These are phyloP conservation scores for Pseudorasbora parva DNA, from an alignment of 2,113 vertebrate genomes.

Conservation along the genomic window DNA sequence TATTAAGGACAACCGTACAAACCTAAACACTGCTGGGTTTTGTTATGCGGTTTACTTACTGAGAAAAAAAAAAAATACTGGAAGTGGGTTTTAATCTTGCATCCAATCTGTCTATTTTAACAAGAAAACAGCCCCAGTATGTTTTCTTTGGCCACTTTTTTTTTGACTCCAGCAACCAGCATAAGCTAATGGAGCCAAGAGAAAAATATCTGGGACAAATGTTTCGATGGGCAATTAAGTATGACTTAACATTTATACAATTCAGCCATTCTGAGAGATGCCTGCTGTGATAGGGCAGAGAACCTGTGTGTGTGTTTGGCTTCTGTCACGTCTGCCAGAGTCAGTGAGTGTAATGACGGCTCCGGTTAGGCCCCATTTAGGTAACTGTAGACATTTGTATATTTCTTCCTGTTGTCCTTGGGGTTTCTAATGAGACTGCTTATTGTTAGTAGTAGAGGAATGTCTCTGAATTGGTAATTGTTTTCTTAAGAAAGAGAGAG, in stretches of 20 bases:
- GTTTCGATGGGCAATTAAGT: constrained; percentile 50
- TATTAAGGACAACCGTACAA: background rate
- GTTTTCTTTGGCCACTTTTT: constrained; percentile 55
- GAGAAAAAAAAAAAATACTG: constrained; percentile 3
- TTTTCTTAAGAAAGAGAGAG: constrained; percentile 55
- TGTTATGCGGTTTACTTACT: background rate
- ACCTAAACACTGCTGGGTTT: constrained; percentile 2
- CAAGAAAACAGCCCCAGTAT: constrained; percentile 52
- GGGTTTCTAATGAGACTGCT: constrained; percentile 64
- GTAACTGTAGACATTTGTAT: constrained; percentile 54
- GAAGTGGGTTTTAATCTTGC: constrained; percentile 41
- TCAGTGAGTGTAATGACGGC: constrained; percentile 56
- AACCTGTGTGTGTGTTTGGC: constrained; percentile 53
- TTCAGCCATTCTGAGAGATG: constrained; percentile 59
- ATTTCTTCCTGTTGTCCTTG: constrained; percentile 65
- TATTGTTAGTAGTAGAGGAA: constrained; percentile 61
- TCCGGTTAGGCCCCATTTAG: constrained; percentile 64
- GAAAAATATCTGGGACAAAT: constrained; percentile 40
- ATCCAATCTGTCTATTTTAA: constrained; percentile 46
- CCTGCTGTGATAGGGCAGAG: constrained; percentile 48
- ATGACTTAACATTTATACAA: constrained; percentile 57
- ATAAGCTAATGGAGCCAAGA: constrained; percentile 42
- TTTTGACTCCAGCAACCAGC: constrained; percentile 55
- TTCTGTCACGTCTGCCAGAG: constrained; percentile 41
- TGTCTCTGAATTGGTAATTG: constrained; percentile 59